These are phyloP conservation scores for Chouioia cunea DNA, from an alignment of 2,888 invertebrate species.

Conservation along the genomic window DNA sequence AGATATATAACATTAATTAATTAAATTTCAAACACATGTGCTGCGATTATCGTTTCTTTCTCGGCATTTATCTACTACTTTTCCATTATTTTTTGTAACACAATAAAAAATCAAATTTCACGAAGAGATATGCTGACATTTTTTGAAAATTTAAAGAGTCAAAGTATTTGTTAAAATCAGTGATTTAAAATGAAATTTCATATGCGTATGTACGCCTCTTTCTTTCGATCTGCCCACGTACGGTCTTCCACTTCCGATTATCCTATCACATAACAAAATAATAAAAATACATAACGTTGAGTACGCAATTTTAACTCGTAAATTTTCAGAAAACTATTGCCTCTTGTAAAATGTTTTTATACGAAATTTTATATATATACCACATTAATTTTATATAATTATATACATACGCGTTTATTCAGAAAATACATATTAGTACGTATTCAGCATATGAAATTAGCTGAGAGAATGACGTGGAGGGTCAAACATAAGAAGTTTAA, in stretches of 20 bases:
- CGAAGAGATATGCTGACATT: not conserved
- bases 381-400: conserved; percentile 31
- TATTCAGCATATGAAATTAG: conserved; percentile 4
- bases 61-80: conserved; percentile 17
- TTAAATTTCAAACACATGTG: conserved; percentile 32
- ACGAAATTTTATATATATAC: conserved; percentile 32
- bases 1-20: conserved; percentile 28
- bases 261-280: conserved; percentile 10
- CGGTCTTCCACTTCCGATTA: conserved; percentile 43
- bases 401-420: conserved; percentile 3
- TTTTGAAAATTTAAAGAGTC: conserved; percentile 5
- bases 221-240: conserved; percentile 16
- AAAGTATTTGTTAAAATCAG: conserved; percentile 11
- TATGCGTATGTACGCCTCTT: conserved; percentile 22
- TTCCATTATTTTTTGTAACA: conserved; percentile 26
- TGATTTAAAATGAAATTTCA: conserved; percentile 26
- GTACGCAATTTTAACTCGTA: conserved; percentile 1
- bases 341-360: conserved; percentile 11
- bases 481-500: conserved; percentile 1
- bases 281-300: not conserved
- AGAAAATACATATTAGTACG: conserved; percentile 5
- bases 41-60: conserved; percentile 28
- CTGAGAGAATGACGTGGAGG: conserved; percentile 14
- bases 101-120: conserved; percentile 23
- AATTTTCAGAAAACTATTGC: conserved; percentile 20